phyloP scores from a whole-genome alignment of 1,140 invertebrate genomes.

The Penaeus vannamei region DNA sequence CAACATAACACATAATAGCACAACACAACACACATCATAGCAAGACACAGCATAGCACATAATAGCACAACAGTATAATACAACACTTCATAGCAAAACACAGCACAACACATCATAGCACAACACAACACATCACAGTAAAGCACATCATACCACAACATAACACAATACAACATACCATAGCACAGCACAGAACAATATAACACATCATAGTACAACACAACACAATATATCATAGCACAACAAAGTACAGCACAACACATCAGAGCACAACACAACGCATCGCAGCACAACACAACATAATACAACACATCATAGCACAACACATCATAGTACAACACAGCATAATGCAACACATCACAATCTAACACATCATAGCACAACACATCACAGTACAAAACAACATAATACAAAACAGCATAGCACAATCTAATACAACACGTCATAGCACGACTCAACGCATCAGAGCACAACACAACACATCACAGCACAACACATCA shows the following conservation, averaged over 20 bases:
- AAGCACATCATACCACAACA: conserved; percentile 17
- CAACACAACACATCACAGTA: conserved; percentile 10
- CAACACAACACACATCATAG: background rate
- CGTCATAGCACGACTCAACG: conserved; percentile 18
- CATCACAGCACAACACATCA: conserved; percentile 37
- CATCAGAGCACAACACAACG: conserved; percentile 30
- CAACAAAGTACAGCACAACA: conserved; percentile 5
- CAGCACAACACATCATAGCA: conserved; percentile 26
- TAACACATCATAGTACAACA: conserved; percentile 11
- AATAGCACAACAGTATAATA: no score
- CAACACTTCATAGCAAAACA: background rate
- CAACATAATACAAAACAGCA: conserved; percentile 22
- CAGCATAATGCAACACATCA: conserved; percentile 22
- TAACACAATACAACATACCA: conserved; percentile 17
- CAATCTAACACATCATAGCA: conserved; percentile 27
- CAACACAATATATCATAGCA: conserved; percentile 18
- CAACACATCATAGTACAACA: conserved; percentile 20
- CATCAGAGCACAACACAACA: conserved; percentile 25
- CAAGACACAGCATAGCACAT: no score
- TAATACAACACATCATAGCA: conserved; percentile 34
- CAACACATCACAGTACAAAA: conserved; percentile 11
- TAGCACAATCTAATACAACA: conserved; percentile 29
- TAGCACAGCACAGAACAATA: conserved; percentile 29
- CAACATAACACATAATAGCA: conserved; percentile 7
- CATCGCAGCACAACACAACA: conserved; percentile 24